A percentile compares a stretch with the other conserved stretches of the same genome.
phyloP scores from a whole-genome alignment of 2,113 vertebrate species.

The Motacilla tschutschensis region DNA sequence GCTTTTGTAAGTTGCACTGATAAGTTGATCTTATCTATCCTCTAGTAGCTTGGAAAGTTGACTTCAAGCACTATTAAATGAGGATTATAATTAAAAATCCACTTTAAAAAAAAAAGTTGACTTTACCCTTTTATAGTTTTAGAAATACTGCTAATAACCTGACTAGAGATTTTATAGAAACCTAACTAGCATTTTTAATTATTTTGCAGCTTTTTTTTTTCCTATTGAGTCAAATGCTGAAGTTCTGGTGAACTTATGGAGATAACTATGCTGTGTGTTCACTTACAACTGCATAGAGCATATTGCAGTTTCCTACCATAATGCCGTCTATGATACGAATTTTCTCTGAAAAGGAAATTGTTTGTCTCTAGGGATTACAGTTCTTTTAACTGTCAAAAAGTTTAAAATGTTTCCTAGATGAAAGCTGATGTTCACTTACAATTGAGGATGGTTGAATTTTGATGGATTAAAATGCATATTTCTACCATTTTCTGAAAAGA shows the following conservation, averaged over 20 bases:
- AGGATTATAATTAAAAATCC: neutral
- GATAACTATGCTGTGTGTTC: conserved; percentile 6
- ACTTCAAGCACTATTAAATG: neutral
- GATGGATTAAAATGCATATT: conserved; percentile 18
- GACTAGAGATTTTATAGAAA: neutral
- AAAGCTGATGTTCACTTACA: conserved; percentile 56
- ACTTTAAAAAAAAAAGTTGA: neutral
- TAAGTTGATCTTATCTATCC: neutral
- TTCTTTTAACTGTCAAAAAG: conserved; percentile 68
- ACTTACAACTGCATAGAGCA: neutral
- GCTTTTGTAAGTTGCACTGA: neutral
- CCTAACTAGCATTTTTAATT: neutral
- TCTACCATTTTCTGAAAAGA: conserved; percentile 1
- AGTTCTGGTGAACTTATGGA: neutral
- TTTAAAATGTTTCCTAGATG: conserved; percentile 60
- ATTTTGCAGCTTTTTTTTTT: neutral
- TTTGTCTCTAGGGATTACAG: conserved; percentile 37
- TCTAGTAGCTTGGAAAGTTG: neutral
- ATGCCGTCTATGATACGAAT: conserved; percentile 26
- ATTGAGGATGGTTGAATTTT: conserved; percentile 31
- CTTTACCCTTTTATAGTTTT: neutral
- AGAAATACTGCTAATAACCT: neutral
- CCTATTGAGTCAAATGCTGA: neutral
- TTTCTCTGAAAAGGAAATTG: conserved; percentile 61
- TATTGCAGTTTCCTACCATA: conserved; percentile 12